Evolutionary conservation across 2,888 invertebrate species (phyloP).

Genomic region (Mimas tiliae): DNA sequence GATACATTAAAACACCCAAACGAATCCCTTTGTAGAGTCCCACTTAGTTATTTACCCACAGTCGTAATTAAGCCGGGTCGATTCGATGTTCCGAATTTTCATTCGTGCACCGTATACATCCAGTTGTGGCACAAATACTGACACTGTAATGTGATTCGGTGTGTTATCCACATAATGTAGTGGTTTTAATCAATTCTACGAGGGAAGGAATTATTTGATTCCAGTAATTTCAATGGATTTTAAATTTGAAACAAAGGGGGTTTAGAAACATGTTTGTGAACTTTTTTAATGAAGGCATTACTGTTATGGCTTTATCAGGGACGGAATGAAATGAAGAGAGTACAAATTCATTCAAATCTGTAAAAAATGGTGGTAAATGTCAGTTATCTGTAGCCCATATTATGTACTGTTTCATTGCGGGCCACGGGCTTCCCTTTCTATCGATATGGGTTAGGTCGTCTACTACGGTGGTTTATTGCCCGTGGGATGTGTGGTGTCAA

Average conservation of each 20-base stretch:
- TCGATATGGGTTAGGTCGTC: no score
- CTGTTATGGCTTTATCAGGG: neutral
- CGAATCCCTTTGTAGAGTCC: neutral
- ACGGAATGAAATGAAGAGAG: no score
- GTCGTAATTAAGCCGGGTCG: neutral
- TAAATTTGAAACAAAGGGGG: neutral
- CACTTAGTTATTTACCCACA: neutral
- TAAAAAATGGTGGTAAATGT: no score
- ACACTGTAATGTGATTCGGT: constrained; percentile 7
- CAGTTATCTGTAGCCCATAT: no score
- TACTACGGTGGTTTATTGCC: no score
- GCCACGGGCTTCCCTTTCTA: no score
- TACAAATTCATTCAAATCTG: no score
- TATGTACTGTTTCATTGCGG: no score
- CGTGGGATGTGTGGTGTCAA: no score
- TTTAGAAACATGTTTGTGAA: neutral
- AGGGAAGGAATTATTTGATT: neutral
- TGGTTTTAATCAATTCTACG: constrained; percentile 4
- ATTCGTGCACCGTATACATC: neutral
- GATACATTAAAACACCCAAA: neutral
- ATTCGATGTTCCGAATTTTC: neutral
- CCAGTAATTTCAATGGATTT: neutral
- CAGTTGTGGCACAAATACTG: neutral
- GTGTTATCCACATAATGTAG: constrained; percentile 9
- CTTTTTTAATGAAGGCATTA: neutral